Percentiles rank a stretch among this genome's conserved stretches.
These are phyloP conservation scores for Dicrostonyx torquatus DNA, from an alignment of 2,797 vertebrate species.

Conservation along the genomic window DNA sequence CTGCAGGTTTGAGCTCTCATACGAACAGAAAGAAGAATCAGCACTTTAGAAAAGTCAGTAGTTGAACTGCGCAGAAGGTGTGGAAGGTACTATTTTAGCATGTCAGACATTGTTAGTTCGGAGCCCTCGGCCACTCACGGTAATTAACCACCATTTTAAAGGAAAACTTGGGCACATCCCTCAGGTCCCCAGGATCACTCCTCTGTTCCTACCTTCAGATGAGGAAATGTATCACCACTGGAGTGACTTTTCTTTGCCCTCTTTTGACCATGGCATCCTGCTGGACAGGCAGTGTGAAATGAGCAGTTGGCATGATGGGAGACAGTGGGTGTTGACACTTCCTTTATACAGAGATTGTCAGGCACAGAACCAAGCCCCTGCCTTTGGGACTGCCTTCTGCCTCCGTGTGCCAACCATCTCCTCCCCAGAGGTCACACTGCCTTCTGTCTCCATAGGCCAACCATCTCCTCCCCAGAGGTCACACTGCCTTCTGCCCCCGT, in stretches of 20 bases:
- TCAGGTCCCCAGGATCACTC: not conserved
- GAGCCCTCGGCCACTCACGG: not conserved
- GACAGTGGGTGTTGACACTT: not conserved
- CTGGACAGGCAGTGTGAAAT: not conserved
- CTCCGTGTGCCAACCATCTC: rapidly evolving
- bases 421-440: not conserved
- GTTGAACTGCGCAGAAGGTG: not conserved
- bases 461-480: too few species aligned
- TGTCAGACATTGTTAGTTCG: not conserved
- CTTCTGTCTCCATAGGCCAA: not conserved
- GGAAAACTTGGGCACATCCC: too few species aligned
- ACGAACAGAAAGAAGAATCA: not conserved
- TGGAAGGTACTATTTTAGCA: not conserved
- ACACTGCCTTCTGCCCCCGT: too few species aligned
- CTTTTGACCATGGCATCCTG: not conserved
- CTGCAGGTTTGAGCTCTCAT: not conserved
- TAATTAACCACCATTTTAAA: not conserved
- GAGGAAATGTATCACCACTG: not conserved
- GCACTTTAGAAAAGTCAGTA: not conserved
- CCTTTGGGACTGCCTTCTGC: not conserved
- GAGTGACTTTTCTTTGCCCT: not conserved
- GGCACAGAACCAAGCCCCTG: too few species aligned
- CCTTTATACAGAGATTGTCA: too few species aligned
- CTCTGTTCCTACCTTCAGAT: not conserved
- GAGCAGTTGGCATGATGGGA: rapidly evolving